phyloP scores from a whole-genome alignment of 2,888 invertebrate species.

The Operophtera brumata region DNA sequence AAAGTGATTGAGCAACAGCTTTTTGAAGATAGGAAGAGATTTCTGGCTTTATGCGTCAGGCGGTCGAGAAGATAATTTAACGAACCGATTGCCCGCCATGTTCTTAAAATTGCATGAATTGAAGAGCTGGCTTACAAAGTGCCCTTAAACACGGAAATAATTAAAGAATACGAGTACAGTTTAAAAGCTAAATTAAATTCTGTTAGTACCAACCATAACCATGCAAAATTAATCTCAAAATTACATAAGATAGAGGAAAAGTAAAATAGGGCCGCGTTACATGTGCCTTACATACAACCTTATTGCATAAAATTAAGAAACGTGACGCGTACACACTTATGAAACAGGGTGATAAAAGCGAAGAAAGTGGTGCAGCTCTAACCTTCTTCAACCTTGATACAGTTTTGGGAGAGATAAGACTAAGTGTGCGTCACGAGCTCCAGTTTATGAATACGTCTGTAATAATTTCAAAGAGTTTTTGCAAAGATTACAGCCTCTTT shows the following conservation, averaged over 20 bases:
- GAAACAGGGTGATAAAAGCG: constrained; percentile 34
- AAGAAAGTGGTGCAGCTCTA: constrained; percentile 37
- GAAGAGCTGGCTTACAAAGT: constrained; percentile 3
- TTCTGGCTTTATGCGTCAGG: no score
- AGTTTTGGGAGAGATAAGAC: constrained; percentile 36
- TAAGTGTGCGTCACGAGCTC: constrained; percentile 34
- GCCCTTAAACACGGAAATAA: constrained; percentile 35
- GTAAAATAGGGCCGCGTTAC: constrained; percentile 36
- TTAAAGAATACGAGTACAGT: constrained; percentile 24
- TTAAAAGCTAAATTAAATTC: constrained; percentile 30
- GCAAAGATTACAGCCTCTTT: no score
- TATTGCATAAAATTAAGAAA: constrained; percentile 33
- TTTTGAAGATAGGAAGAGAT: no score
- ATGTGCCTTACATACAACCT: constrained; percentile 26
- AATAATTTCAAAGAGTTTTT: no score
- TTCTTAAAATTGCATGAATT: constrained; percentile 7
- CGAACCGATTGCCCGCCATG: background rate
- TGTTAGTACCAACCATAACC: constrained; percentile 33
- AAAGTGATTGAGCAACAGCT: no score
- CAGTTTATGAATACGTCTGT: constrained; percentile 33
- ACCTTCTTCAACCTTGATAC: constrained; percentile 42
- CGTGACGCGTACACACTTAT: constrained; percentile 32
- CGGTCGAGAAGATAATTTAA: background rate
- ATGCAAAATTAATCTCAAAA: constrained; percentile 28
- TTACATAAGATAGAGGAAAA: constrained; percentile 45